Percentiles rank a stretch among this genome's conserved stretches.
phyloP scores from a whole-genome alignment of 2,797 vertebrate species.

The Manis pentadactyla region DNA sequence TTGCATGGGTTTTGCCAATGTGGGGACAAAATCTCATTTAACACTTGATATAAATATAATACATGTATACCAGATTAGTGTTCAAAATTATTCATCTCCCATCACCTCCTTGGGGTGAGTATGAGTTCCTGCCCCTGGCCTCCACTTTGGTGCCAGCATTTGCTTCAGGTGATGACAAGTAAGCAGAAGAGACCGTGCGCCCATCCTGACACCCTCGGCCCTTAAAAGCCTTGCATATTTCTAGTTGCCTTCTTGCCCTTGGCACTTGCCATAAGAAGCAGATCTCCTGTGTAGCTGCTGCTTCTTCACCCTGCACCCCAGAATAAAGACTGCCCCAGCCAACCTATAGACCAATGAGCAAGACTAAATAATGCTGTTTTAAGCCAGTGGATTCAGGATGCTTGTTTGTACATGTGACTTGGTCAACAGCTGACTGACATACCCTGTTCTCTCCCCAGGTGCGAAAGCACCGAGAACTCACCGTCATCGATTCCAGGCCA shows the following conservation, averaged over 20 bases:
- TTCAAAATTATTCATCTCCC: neutral
- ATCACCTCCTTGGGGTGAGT: neutral
- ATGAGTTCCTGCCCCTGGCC: neutral
- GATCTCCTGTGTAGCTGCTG: neutral
- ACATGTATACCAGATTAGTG: neutral
- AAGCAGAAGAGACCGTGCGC: neutral
- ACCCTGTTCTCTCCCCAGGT: neutral
- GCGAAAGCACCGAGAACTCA: slow-evolving; percentile 83
- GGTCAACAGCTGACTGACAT: neutral
- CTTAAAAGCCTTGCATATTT: neutral
- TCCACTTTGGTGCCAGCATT: neutral
- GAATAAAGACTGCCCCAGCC: neutral
- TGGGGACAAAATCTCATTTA: slow-evolving; percentile 10
- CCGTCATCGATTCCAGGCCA: slow-evolving; percentile 89
- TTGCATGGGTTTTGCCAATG: neutral
- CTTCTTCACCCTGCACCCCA: neutral
- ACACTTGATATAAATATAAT: neutral
- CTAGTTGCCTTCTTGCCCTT: neutral
- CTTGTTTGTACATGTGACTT: neutral
- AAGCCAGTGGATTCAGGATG: neutral
- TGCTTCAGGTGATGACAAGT: neutral
- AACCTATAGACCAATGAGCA: neutral
- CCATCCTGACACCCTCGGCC: neutral
- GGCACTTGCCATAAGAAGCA: neutral
- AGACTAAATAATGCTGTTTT: neutral